phyloP scores from a whole-genome alignment of 2,797 vertebrate genomes.

The Helostoma temminkii region DNA sequence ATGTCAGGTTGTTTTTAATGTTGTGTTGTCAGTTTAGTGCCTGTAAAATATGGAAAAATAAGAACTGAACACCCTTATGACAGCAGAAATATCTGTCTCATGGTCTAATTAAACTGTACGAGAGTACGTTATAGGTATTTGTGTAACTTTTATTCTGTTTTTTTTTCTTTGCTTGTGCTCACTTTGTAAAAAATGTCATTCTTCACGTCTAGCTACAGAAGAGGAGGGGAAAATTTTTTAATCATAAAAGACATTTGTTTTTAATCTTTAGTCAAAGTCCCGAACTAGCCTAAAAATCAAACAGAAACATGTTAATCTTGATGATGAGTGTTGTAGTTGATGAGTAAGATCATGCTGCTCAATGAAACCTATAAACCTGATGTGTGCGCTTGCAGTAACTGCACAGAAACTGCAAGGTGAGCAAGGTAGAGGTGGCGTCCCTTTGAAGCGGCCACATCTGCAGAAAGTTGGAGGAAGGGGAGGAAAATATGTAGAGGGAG shows the following conservation, averaged over 20 bases:
- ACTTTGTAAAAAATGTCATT: background rate
- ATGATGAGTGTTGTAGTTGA: constrained; percentile 8
- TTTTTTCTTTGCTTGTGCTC: background rate
- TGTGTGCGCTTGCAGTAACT: constrained; percentile 15
- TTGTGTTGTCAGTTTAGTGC: background rate
- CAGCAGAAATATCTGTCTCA: background rate
- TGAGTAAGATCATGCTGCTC: constrained; percentile 20
- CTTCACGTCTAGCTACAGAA: background rate
- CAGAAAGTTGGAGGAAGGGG: constrained; percentile 19
- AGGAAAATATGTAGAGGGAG: constrained; percentile 3
- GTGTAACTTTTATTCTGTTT: background rate
- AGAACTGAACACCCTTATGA: background rate
- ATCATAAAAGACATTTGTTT: background rate
- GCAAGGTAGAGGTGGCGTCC: constrained; percentile 41
- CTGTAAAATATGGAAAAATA: background rate
- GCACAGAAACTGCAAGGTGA: constrained; percentile 71
- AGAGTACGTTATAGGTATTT: background rate
- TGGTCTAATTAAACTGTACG: background rate
- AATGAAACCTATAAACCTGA: constrained; percentile 52
- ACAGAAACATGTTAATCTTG: constrained; percentile 22
- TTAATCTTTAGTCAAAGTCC: constrained; percentile 11
- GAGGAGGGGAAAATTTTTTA: background rate
- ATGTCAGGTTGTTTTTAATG: background rate
- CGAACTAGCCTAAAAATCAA: background rate
- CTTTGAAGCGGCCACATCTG: constrained; percentile 56